phyloP scores from a whole-genome alignment of 2,888 invertebrate species.

The Acronicta alni region DNA sequence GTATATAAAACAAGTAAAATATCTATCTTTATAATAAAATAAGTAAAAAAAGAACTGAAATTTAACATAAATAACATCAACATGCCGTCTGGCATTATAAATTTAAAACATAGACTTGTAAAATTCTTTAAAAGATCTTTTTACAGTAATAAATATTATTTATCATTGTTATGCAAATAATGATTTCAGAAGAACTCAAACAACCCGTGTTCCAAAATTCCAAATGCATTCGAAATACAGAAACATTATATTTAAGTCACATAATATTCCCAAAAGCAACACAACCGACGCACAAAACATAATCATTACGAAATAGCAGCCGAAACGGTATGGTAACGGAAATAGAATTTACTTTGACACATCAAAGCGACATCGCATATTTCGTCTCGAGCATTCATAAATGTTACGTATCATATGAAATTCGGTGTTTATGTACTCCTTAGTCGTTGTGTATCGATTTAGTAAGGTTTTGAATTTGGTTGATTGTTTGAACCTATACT shows the following conservation, averaged over 20 bases:
- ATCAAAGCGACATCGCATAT: slow-evolving; percentile 64
- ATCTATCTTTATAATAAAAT: too few relatives aligned
- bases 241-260: background rate
- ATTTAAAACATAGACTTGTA: too few relatives aligned
- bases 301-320: slow-evolving; percentile 59
- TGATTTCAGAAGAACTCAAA: too few relatives aligned
- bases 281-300: slow-evolving; percentile 15
- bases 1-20: too few relatives aligned
- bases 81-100: too few relatives aligned
- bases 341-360: slow-evolving; percentile 71
- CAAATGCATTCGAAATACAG: background rate
- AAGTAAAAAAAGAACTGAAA: too few relatives aligned
- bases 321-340: slow-evolving; percentile 45
- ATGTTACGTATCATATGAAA: slow-evolving; percentile 32
- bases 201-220: background rate
- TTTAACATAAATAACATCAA: too few relatives aligned
- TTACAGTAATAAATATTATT: too few relatives aligned
- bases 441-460: slow-evolving; percentile 20
- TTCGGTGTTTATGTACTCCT: slow-evolving; percentile 16
- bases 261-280: background rate
- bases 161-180: too few relatives aligned
- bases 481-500: too few relatives aligned
- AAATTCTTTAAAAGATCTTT: too few relatives aligned
- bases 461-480: slow-evolving; percentile 7
- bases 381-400: slow-evolving; percentile 56